These are phyloP conservation scores for Sterna hirundo DNA, from an alignment of 2,113 vertebrate species.

Conservation along the genomic window DNA sequence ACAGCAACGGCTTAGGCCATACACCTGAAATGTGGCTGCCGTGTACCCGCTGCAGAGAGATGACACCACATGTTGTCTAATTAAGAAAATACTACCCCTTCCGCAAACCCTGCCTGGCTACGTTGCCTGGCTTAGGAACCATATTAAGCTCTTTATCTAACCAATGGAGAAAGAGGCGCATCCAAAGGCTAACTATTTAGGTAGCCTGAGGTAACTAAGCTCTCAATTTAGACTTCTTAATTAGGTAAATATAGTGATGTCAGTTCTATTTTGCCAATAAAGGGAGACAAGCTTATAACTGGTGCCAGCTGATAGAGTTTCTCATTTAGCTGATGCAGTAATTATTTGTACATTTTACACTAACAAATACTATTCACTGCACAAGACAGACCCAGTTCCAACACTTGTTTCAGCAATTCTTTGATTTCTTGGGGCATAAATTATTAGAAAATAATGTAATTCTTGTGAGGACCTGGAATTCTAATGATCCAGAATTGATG, in stretches of 20 bases:
- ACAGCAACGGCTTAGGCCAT: neutral
- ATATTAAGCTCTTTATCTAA: neutral
- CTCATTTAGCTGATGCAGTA: neutral
- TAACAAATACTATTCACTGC: neutral
- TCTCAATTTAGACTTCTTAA: conserved; percentile 20
- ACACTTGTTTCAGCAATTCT: neutral
- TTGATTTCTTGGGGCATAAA: neutral
- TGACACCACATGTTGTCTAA: rapidly evolving
- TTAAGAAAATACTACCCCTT: neutral
- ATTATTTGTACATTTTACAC: neutral
- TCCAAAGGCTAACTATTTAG: neutral
- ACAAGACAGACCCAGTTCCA: neutral
- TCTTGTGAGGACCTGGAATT: neutral
- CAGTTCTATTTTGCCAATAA: neutral
- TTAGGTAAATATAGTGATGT: neutral
- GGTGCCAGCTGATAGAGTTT: neutral
- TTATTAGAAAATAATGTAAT: neutral
- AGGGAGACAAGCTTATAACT: neutral
- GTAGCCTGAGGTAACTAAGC: conserved; percentile 7
- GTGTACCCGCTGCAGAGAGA: rapidly evolving
- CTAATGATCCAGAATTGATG: neutral
- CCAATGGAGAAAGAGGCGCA: neutral
- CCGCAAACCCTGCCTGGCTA: neutral
- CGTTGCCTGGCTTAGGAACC: neutral
- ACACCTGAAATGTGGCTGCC: neutral